phyloP scores from a whole-genome alignment of 2,113 vertebrate species.

The Apodemus sylvaticus region DNA sequence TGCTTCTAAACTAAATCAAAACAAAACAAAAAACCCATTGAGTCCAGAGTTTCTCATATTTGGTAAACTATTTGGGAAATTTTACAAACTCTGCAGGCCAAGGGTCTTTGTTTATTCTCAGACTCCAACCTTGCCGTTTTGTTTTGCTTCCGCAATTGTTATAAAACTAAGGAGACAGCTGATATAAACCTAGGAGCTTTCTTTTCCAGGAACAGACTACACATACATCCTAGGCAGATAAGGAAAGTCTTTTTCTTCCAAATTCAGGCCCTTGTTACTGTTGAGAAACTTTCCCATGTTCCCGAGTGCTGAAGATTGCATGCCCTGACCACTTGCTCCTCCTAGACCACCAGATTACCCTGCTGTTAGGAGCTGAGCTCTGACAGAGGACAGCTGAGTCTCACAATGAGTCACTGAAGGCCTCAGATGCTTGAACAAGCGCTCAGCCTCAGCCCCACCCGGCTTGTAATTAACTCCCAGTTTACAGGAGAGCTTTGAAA shows the following conservation, averaged over 20 bases:
- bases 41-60: constrained; percentile 57
- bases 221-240: not conserved
- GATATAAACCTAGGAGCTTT: constrained; percentile 9
- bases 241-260: constrained; percentile 32
- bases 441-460: not conserved
- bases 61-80: constrained; percentile 71
- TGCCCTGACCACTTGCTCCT: not conserved
- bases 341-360: not conserved
- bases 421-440: not conserved
- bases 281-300: not conserved
- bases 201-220: constrained; percentile 50
- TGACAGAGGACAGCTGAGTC: not conserved
- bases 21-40: not conserved
- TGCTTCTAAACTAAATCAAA: constrained; percentile 49
- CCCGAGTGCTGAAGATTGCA: not conserved
- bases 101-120: constrained; percentile 63
- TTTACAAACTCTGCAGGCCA: constrained; percentile 64
- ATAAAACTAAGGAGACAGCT: constrained; percentile 35
- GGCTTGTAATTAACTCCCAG: not conserved
- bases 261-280: not conserved
- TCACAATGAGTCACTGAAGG: not conserved
- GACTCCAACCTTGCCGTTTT: constrained; percentile 51
- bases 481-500: not conserved
- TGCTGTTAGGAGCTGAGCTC: not conserved
- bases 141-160: constrained; percentile 51